Percentiles rank a stretch among this genome's conserved stretches.
Evolutionary conservation across 2,113 vertebrate genomes (phyloP).

Genomic region (Phyllostomus hastatus): DNA sequence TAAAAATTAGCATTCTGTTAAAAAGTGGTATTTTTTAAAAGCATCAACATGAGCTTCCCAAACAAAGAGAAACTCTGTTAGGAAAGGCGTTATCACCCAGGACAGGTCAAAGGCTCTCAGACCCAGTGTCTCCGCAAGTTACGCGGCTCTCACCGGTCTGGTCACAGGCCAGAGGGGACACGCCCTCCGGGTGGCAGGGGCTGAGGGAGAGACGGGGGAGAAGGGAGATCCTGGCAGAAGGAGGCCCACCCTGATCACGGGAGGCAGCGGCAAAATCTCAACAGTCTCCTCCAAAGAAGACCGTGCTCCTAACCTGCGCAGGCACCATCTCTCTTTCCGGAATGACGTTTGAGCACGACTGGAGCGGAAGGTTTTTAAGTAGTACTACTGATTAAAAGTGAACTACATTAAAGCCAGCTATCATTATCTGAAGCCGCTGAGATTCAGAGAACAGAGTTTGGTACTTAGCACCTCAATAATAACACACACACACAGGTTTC

Average conservation of each 20-base stretch:
- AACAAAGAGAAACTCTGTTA: background rate
- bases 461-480: background rate
- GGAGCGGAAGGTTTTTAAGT: background rate
- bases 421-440: background rate
- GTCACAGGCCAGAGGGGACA: background rate
- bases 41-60: background rate
- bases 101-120: background rate
- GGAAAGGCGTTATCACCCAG: background rate
- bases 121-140: background rate
- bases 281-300: background rate
- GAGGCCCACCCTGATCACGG: background rate
- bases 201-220: background rate
- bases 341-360: background rate
- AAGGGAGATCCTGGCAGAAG: background rate
- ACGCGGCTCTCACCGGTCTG: background rate
- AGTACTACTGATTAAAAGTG: background rate
- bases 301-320: background rate
- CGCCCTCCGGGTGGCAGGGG: accelerated
- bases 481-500: background rate
- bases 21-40: background rate
- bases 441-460: background rate
- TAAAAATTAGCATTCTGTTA: background rate
- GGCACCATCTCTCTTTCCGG: background rate
- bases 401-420: background rate
- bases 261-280: background rate